These are phyloP conservation scores for Drosophila saltans DNA, from an alignment of 1,140 invertebrate species.

Conservation along the genomic window DNA sequence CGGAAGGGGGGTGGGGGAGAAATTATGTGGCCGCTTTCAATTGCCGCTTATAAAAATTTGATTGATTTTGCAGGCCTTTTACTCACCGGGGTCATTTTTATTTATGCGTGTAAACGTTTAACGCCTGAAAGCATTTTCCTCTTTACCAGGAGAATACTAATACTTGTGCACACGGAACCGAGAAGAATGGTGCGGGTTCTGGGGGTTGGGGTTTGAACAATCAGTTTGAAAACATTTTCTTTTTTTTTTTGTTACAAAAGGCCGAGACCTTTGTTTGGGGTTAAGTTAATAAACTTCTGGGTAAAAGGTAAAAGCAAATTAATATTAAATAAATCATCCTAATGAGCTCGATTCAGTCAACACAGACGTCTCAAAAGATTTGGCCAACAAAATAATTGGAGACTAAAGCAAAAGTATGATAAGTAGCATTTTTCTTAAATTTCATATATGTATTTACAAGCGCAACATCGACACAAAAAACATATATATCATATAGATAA, in stretches of 20 bases:
- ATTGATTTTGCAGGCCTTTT: slow-evolving; percentile 48
- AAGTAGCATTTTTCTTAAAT: not conserved
- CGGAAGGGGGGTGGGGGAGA: slow-evolving; percentile 1
- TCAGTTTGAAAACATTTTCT: not conserved
- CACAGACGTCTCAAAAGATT: slow-evolving; percentile 6
- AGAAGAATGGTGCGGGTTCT: no score
- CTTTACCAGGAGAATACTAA: not conserved
- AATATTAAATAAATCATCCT: slow-evolving; percentile 15
- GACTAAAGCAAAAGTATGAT: not conserved
- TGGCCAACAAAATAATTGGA: slow-evolving; percentile 2
- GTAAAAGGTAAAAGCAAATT: slow-evolving; percentile 23
- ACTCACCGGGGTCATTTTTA: slow-evolving; percentile 30
- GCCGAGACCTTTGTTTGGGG: not conserved
- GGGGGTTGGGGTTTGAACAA: no score
- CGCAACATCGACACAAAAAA: no score
- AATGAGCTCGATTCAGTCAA: slow-evolving; percentile 12
- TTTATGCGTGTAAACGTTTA: slow-evolving; percentile 70
- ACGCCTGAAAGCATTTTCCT: slow-evolving; percentile 27
- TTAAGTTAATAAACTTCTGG: slow-evolving; percentile 18
- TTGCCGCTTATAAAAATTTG: slow-evolving; percentile 47
- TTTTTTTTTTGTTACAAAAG: not conserved
- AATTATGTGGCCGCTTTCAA: slow-evolving; percentile 38
- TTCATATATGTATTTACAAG: not conserved
- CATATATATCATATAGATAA: not conserved
- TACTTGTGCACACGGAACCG: no score